These are phyloP conservation scores for Deilephila elpenor DNA, from an alignment of 2,888 invertebrate species.

Conservation along the genomic window DNA sequence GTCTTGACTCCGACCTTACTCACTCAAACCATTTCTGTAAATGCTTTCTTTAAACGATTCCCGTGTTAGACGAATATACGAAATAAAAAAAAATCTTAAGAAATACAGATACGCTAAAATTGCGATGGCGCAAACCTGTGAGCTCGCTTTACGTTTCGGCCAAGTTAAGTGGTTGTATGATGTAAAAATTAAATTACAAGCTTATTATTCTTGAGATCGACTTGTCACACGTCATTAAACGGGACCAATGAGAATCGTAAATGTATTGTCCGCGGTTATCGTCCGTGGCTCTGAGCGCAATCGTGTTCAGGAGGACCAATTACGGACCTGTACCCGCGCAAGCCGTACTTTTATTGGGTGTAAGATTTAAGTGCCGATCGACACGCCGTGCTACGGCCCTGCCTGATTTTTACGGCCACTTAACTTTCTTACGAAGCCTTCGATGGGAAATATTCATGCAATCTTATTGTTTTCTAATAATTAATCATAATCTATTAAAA, in stretches of 20 bases:
- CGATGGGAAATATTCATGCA: slow-evolving; percentile 26
- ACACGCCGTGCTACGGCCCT: slow-evolving; percentile 71
- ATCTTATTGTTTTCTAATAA: slow-evolving; percentile 22
- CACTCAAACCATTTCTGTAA: slow-evolving; percentile 16
- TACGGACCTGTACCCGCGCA: slow-evolving; percentile 70
- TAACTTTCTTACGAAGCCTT: slow-evolving; percentile 51
- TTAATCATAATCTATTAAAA: not conserved
- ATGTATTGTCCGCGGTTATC: slow-evolving; percentile 69
- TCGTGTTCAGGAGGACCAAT: slow-evolving; percentile 77
- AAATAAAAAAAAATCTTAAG: not conserved
- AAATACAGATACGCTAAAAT: not conserved
- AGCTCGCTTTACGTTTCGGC: not conserved
- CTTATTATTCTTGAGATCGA: slow-evolving; percentile 72
- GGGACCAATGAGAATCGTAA: slow-evolving; percentile 80
- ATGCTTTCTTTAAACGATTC: slow-evolving; percentile 1
- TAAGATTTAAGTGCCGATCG: slow-evolving; percentile 82
- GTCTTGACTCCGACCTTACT: slow-evolving; percentile 26
- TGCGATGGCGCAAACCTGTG: not conserved
- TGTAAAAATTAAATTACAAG: slow-evolving; percentile 78
- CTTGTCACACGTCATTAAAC: slow-evolving; percentile 80
- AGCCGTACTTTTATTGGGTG: slow-evolving; percentile 83
- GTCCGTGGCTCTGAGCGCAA: slow-evolving; percentile 58
- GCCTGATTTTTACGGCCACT: slow-evolving; percentile 77
- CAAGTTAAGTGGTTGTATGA: slow-evolving; percentile 47
- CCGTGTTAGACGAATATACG: no score